Evolutionary conservation across 2,888 invertebrate species (phyloP), one percentile per base, ranked within the genome.

Genomic region (Xestia sexstrigata): DNA sequence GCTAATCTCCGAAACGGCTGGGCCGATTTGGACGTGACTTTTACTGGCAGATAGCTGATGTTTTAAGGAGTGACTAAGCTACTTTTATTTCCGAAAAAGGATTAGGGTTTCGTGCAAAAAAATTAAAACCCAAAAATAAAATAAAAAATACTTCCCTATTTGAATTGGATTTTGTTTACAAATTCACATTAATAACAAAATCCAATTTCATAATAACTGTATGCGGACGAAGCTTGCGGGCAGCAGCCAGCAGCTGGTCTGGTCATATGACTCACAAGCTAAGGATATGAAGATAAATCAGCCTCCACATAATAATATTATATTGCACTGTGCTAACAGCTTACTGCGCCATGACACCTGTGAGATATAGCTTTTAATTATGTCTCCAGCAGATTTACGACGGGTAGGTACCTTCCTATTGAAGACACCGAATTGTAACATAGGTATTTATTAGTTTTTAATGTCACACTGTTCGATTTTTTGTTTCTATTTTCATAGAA

Each of bases 351-450:
- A 60, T 60, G 83, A 83, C 78, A 80, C 79, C 65, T 26, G 60
- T 84, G 71, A 81, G 70, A 73, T 70, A 82, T 72, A 74, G 74
- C 62, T 67, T 74, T 70, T 74, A 82, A 82, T 84, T 74, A 79
- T 72, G 42, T 78, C 70, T 78, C 69, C 35, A 35, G 58, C 30
- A 52, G 84, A 84, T 84, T 81, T 81, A 81, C 47, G 81, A 67
- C 15, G 55, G 30, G 47, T 39, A 74, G 15, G 15, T 45, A 26
- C 17, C 60, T 45, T 15, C 17, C 60, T 60, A 60, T 30, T 52
- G 47, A 42, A 23, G n/a, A 23, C 5, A 26, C n/a, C n/a, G 30
- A 81, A 20, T 49, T 35, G 45, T 35, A 23, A 62, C 52, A 15
- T 35, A 55, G 63, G 39, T 39, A n/a, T 39, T 35, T 39, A n/a